Conservation (phyloP, 2,888 invertebrate species). For the Aphodius granarius region DNA sequence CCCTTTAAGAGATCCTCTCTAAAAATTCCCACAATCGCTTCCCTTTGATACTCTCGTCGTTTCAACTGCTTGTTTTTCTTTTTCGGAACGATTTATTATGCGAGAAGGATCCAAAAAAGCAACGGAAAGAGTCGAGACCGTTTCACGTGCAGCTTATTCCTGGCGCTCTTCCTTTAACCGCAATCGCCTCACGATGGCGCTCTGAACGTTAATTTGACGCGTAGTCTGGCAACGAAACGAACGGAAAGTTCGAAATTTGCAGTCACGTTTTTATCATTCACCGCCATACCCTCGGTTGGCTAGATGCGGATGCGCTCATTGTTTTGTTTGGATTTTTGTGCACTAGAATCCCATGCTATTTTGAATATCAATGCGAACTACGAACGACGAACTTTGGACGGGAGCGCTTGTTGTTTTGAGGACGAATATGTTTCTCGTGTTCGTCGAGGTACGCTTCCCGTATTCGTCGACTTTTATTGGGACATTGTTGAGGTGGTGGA, state of each 20-base stretch:
- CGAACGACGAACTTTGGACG: neutral
- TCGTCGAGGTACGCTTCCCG: neutral
- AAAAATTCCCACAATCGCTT: neutral
- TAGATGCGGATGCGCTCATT: neutral
- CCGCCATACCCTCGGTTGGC: neutral
- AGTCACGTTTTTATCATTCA: neutral
- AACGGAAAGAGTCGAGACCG: neutral
- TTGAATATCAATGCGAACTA: neutral
- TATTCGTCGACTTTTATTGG: neutral
- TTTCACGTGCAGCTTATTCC: neutral
- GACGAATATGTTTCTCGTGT: neutral
- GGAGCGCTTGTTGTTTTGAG: neutral
- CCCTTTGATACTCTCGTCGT: neutral
- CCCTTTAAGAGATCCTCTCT: neutral
- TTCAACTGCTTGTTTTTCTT: neutral
- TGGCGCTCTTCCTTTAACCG: neutral
- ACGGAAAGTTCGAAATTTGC: neutral
- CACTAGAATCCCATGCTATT: neutral
- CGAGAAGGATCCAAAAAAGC: neutral
- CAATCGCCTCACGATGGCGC: neutral
- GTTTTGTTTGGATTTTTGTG: neutral
- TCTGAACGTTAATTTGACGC: neutral
- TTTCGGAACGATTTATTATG: neutral
- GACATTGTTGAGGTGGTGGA: neutral
- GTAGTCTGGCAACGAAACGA: neutral